Base-by-base conservation (phyloP, 64 coral and sea anemone genomes). In the Actinia tenebrosa region DNA sequence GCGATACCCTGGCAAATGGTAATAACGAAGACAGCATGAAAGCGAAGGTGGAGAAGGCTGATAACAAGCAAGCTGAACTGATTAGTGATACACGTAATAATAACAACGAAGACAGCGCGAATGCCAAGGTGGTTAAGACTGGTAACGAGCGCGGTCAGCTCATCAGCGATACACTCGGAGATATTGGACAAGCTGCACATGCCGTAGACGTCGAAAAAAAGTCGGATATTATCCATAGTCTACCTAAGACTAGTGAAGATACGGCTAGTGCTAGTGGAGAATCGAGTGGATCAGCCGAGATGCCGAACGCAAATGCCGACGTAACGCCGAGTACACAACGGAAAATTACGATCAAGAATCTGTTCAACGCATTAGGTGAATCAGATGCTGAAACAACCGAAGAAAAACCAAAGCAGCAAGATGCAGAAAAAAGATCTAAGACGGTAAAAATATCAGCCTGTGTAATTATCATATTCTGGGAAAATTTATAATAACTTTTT, bases 151-250 rank as follows among this genome's bases (percentile, higher is more conserved):
- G 91, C 16, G 87, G 88, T 27, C 68, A 92, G 45, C 62, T 96
- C 16, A 90, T 96, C 26, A 89, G 71, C 5, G 94, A 96, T 16
- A 90, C 94, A 0, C 82, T 96, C 58, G 94, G 82, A 43, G 94
- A 96, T 71, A 90, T 96, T 43, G 94, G 91, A 72, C 66, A 88
- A 44, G 91, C 91, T 0, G 94, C 94, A 50, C 91, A 92, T 44
- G 84, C 80, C 44, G 86, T 80, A 58, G 44, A 83, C 20, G 91
- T 93, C 9, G 91, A 96, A 37, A 93, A 64, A 85, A 96, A 96
- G 52, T 92, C 91, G 43, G 94, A 96, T 79, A 90, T 96, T 4
- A 93, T 93, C 13, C 85, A 84, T 37, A 90, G 91, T 69, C 86
- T 96, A 53, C 94, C 94, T 16, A 77, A 87, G 55, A 72, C 78